Base-by-base conservation (phyloP, 2,113 vertebrate species). In the Aldabrachelys gigantea region DNA sequence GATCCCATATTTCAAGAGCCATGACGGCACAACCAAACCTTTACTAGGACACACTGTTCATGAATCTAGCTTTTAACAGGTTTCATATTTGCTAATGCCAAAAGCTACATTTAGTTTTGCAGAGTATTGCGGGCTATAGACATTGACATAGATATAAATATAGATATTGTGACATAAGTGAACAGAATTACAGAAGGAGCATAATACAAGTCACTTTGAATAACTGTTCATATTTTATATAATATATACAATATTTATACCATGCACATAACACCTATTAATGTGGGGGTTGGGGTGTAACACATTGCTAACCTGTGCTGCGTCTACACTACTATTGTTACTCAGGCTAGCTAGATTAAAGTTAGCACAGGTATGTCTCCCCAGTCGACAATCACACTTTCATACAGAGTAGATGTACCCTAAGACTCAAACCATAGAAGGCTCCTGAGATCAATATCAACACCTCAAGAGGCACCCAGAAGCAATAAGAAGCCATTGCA, bases 401-500 rank as follows among this genome's bases (percentile, higher is more conserved):
- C 10, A 22, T 72, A 38, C 4, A 35, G 11, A 5, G 12, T 49
- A 88, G 76, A 25, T 6, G 80, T 0, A 0, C 8, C 82, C 21
- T 35, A 53, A 78, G 19, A 14, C 8, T 82, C 44, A 90, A 92
- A 86, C 2, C 8, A 5, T 17, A 1, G 12, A 76, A 25, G 75
- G 41, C 41, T 41, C 9, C 44, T 41, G 22, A 76, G 72, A 76
- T 44, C 72, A 76, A 76, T 41, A 38, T 81, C 85, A 84, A 84
- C 24, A 72, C 78, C 87, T 52, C 54, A 29, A 92, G 14, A 8
- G 44, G 44, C 44, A 44, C 44, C 44, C 44, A 44, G 44, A 44
- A 44, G 5, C 56, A 82, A 72, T 49, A 35, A 80, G 52, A 94
- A 95, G 54, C 7, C 65, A 82, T 52, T 59, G 59, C 10, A 85